Percentiles rank a stretch among this genome's conserved stretches.
Evolutionary conservation across 2,888 invertebrate genomes (phyloP).

Genomic region (Geotrupes spiniger): DNA sequence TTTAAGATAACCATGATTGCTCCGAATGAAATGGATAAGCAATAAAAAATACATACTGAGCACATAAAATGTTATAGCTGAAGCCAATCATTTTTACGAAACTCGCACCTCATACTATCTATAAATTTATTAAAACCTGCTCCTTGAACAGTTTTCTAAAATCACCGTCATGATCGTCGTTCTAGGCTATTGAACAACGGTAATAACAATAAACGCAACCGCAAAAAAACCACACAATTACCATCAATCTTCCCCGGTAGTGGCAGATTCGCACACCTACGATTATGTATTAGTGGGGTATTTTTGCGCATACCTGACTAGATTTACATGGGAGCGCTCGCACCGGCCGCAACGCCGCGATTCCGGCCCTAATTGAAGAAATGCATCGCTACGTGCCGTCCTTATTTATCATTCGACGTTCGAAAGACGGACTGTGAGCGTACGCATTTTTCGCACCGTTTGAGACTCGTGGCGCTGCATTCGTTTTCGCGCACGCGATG

Average conservation of each 20-base stretch:
- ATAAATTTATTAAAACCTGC: too few relatives aligned
- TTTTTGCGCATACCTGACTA: conserved; percentile 15
- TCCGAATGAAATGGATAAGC: too few relatives aligned
- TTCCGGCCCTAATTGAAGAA: conserved; percentile 13
- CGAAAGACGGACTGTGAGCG: background rate
- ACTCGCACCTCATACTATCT: too few relatives aligned
- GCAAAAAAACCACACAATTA: conserved; percentile 25
- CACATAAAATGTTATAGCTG: too few relatives aligned
- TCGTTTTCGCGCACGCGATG: conserved; percentile 14
- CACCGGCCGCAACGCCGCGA: background rate
- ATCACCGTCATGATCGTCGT: too few relatives aligned
- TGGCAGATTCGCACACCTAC: conserved; percentile 40
- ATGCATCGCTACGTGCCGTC: background rate
- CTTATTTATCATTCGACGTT: background rate
- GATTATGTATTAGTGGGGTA: conserved; percentile 32
- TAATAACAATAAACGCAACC: conserved; percentile 3
- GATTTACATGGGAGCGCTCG: conserved; percentile 13
- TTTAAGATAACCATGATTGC: too few relatives aligned
- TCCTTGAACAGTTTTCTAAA: too few relatives aligned
- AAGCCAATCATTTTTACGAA: too few relatives aligned
- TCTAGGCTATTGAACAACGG: too few relatives aligned
- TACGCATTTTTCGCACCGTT: too few relatives aligned
- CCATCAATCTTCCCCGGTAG: conserved; percentile 36
- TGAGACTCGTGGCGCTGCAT: too few relatives aligned
- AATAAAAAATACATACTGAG: too few relatives aligned